A percentile compares a stretch with the other conserved stretches of the same genome.
Conservation (phyloP, 2,888 invertebrate species). For the Phalera bucephala region DNA sequence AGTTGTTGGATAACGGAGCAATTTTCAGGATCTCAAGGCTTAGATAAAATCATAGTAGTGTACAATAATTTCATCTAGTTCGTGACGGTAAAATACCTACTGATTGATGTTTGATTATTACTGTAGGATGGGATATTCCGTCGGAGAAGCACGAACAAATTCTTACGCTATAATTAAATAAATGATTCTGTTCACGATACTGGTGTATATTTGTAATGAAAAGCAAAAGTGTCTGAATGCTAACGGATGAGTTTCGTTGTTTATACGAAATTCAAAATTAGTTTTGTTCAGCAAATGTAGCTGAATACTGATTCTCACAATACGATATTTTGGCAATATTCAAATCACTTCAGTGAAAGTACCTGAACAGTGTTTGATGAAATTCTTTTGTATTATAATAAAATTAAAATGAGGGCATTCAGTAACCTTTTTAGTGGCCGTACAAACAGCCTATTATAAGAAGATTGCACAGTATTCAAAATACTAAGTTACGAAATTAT, state of each 20-base stretch:
- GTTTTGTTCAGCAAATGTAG: background rate
- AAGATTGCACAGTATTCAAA: conserved; percentile 4
- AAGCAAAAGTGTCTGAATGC: background rate
- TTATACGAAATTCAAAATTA: background rate
- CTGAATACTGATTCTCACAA: conserved; percentile 1
- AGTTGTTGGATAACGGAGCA: conserved; percentile 1
- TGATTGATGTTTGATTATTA: conserved; percentile 43
- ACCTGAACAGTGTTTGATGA: background rate
- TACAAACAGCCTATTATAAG: conserved; percentile 1
- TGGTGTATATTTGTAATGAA: conserved; percentile 1
- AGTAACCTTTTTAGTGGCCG: background rate
- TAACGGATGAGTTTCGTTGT: background rate
- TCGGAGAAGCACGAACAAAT: conserved; percentile 34
- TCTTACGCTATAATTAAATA: conserved; percentile 42
- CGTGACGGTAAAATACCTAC: conserved; percentile 47
- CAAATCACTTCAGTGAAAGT: conserved; percentile 1
- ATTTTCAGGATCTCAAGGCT: conserved; percentile 22
- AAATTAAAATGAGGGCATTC: background rate
- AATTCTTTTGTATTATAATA: background rate
- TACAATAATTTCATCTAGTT: conserved; percentile 44
- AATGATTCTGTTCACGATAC: conserved; percentile 31
- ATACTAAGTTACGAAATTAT: conserved; percentile 10
- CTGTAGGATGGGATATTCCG: conserved; percentile 42
- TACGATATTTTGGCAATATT: background rate
- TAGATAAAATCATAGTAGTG: conserved; percentile 23